Percentiles rank a stretch among this genome's conserved stretches.
Conservation (phyloP, 2,888 invertebrate genomes). For the Adela reaumurella region DNA sequence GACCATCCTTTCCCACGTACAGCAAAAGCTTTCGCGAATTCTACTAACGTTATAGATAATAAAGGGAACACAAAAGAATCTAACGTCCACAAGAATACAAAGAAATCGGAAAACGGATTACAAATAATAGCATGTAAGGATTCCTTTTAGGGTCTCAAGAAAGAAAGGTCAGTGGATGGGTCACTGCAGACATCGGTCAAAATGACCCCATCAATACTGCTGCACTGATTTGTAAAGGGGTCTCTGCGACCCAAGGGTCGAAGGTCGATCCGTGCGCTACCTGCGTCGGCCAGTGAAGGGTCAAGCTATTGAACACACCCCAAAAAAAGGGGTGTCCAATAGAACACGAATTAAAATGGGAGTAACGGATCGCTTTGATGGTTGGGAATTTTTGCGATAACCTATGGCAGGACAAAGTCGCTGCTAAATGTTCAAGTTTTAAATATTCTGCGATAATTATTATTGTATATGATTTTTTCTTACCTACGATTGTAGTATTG, state of each 20-base stretch:
- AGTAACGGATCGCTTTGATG: constrained; percentile 26
- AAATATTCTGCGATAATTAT: no score
- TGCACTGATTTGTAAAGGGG: constrained; percentile 38
- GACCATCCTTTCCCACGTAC: background rate
- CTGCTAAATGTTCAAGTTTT: background rate
- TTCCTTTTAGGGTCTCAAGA: constrained; percentile 3
- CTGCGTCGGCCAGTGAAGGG: background rate
- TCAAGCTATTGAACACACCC: background rate
- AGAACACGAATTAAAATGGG: constrained; percentile 39
- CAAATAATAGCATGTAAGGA: constrained; percentile 54
- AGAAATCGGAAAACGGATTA: constrained; percentile 59
- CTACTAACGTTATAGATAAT: background rate
- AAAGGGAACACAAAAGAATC: background rate
- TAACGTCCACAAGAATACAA: constrained; percentile 16
- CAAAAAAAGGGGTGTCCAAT: background rate
- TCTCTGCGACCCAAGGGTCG: background rate
- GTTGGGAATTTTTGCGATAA: constrained; percentile 47
- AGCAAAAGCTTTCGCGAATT: background rate
- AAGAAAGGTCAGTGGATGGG: constrained; percentile 39
- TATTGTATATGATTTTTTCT: no score
- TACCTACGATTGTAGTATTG: no score
- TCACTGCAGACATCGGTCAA: constrained; percentile 32
- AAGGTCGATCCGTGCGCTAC: background rate
- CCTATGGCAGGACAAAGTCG: constrained; percentile 19
- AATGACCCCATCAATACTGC: constrained; percentile 54